Evolutionary conservation across 2,888 invertebrate genomes (phyloP), one percentile per base, ranked within the genome.

Genomic region (Drosophila mercatorum): DNA sequence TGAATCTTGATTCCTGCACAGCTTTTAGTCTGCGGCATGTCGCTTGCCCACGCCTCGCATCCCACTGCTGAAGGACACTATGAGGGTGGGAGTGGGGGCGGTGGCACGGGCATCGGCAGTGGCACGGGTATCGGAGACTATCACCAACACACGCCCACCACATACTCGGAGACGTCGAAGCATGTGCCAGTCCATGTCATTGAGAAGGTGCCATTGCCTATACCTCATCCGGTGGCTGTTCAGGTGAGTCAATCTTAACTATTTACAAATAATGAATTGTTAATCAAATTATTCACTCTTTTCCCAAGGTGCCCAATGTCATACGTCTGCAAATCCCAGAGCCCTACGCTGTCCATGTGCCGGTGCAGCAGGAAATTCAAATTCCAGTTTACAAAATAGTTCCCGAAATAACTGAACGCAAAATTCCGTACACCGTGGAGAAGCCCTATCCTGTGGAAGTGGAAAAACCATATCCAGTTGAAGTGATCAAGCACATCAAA

Each of bases 381-480:
- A 94, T 96, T 55, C 95, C 96, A 1, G 95, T 96, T 60, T 96
- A 96, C 90, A 96, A 96, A 93, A 94, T 95, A 58, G 95, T 96
- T 7, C 95, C 95, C 12, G 95, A 96, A 84, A 94, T 96, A 72
- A 94, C 96, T 62, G 96, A 96, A 85, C 95, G 95, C 85, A 95
- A 95, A 78, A 95, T 96, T 12, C 96, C 96, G 4, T 95, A 95
- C 92, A 95, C 95, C 3, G 95, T 96, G 5, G 96, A 96, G 89
- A 96, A 95, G 88, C 95, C 95, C 0, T 93, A 93, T 80, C 93
- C 93, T 0, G 95, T 96, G 84, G 95, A 95, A 80, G 94, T 96
- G 3, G 95, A 96, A 89, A 96, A 95, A 89, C 96, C 96, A 6
- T 96, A 96, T 94, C 96, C 96, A 81, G 95, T 96, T 6, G 95